Base-by-base conservation (phyloP, 2,797 vertebrate species). In the Ficedula albicollis region DNA sequence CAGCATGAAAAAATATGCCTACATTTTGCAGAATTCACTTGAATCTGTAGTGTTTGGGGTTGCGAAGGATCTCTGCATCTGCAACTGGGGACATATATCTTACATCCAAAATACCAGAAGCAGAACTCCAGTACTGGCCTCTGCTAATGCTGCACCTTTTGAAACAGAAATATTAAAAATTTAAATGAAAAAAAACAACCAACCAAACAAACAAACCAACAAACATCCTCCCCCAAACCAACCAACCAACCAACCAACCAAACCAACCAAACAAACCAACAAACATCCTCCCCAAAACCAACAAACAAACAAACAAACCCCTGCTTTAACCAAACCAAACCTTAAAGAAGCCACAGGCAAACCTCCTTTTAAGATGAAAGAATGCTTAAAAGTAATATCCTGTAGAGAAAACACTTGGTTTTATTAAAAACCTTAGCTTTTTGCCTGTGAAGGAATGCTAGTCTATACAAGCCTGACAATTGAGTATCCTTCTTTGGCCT, bases 41-140 rank as follows among this genome's bases (percentile, higher is more conserved):
- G 41, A 54, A 70, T 68, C n/a, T 72, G 25, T 43, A 58, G 25
- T 14, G 17, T 20, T 69, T 32, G 32, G 6, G 14, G 39, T 43
- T 32, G n/a, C 43, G 59, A 84, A 48, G n/a, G 23, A 64, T n/a
- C 38, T 25, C n/a, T 46, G 59, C 7, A 26, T 9, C 38, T 72
- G 59, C 63, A 34, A 6, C 0, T 51, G 36, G 11, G 2, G 7
- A 72, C 26, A 48, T 3, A 3, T 2, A 68, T 30, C 6, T 44
- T 41, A 32, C 4, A 2, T 66, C 12, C 13, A 48, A 73, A 87
- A 44, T 22, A 69, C 2, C 43, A 84, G 19, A 56, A 56, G 32
- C n/a, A 73, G 36, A 82, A 82, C 64, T 85, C 22, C 18, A 54
- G 22, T 14, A 52, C 6, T 0, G 0, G 54, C 12, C 32, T 60